These are phyloP conservation scores for Dasysyrphus tricinctus DNA, from an alignment of 2,888 invertebrate species.

Conservation along the genomic window DNA sequence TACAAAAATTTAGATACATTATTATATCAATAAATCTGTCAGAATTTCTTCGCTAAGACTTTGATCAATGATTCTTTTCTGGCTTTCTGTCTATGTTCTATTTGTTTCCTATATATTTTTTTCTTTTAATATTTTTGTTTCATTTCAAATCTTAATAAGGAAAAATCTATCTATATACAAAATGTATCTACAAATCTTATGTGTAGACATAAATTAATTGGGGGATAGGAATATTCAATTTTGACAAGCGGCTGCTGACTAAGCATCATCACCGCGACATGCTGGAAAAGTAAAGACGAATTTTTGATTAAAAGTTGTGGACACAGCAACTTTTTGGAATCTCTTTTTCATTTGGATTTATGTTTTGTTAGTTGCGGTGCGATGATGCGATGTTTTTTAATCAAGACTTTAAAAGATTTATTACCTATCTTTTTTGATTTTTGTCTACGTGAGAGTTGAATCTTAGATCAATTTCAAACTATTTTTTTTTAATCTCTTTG, in stretches of 20 bases:
- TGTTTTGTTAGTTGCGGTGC: no score
- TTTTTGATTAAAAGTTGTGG: constrained; percentile 55
- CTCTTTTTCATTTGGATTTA: no score
- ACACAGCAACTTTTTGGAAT: constrained; percentile 37
- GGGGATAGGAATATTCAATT: constrained; percentile 62
- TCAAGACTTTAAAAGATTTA: no score
- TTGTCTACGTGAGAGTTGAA: no score
- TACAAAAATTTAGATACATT: constrained; percentile 58
- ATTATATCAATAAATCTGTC: constrained; percentile 75
- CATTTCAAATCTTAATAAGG: constrained; percentile 69
- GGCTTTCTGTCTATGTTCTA: constrained; percentile 31
- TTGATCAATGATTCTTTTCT: constrained; percentile 73
- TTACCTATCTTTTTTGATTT: no score
- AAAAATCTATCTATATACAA: constrained; percentile 31
- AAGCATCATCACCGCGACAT: constrained; percentile 24
- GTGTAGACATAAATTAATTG: constrained; percentile 67
- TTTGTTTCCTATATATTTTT: constrained; percentile 15
- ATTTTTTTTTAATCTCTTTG: no score
- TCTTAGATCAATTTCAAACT: no score
- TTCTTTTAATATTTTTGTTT: constrained; percentile 26
- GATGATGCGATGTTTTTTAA: no score
- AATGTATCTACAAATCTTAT: constrained; percentile 19
- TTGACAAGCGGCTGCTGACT: constrained; percentile 49
- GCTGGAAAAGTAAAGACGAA: constrained; percentile 29
- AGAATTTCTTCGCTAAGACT: constrained; percentile 71